A percentile compares a stretch with the other conserved stretches of the same genome.
Conservation (phyloP, 2,797 vertebrate genomes). For the Pangasius mekongensis region DNA sequence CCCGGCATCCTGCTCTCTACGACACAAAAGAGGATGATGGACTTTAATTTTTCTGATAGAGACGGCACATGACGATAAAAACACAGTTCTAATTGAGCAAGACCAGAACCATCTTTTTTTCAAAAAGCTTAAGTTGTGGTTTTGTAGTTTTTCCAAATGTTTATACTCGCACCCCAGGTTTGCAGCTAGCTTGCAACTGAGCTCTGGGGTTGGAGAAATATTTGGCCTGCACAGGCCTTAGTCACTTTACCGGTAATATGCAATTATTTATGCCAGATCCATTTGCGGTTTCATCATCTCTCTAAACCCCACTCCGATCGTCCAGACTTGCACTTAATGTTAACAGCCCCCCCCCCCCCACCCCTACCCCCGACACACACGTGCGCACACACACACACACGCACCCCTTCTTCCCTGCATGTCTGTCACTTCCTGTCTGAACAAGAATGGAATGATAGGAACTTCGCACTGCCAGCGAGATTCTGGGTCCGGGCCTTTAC, state of each 20-base stretch:
- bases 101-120: neutral
- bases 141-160: neutral
- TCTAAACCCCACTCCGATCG: slow-evolving; percentile 57
- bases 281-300: slow-evolving; percentile 59
- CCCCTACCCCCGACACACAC: neutral
- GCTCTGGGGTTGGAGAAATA: slow-evolving; percentile 33
- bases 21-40: slow-evolving; percentile 49
- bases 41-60: slow-evolving; percentile 52
- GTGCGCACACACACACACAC: neutral
- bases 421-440: slow-evolving; percentile 76
- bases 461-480: slow-evolving; percentile 68
- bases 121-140: neutral
- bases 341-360: slow-evolving; percentile 48
- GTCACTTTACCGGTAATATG: slow-evolving; percentile 50
- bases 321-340: slow-evolving; percentile 63
- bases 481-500: slow-evolving; percentile 51
- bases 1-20: slow-evolving; percentile 54
- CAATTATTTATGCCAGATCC: slow-evolving; percentile 59
- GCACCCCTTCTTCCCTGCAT: slow-evolving; percentile 63
- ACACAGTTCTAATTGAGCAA: slow-evolving; percentile 4
- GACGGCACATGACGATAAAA: neutral
- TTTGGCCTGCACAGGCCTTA: slow-evolving; percentile 43
- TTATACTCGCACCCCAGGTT: slow-evolving; percentile 16
- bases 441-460: slow-evolving; percentile 79
- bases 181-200: slow-evolving; percentile 17